A percentile compares a stretch with the other conserved stretches of the same genome.
Evolutionary conservation across 2,888 invertebrate genomes (phyloP).

Genomic region (Scaptomyza flava): DNA sequence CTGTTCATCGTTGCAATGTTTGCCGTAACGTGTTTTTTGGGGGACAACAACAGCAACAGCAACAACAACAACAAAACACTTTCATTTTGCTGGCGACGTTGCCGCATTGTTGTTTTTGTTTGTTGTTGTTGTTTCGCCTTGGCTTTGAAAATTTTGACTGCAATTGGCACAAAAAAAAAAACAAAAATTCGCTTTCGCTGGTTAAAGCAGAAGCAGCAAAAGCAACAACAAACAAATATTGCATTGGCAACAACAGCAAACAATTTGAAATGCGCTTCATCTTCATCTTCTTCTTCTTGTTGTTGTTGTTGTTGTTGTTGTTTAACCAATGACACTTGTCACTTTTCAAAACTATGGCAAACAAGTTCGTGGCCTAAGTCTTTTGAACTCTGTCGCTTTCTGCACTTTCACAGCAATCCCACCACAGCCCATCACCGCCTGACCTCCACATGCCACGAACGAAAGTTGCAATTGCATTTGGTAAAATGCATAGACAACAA

Average conservation of each 20-base stretch:
- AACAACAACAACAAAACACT: conserved; percentile 64
- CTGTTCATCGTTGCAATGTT: conserved; percentile 44
- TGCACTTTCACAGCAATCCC: conserved; percentile 54
- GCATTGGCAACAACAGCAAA: conserved; percentile 29
- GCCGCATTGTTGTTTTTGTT: conserved; percentile 18
- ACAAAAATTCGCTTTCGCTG: conserved; percentile 75
- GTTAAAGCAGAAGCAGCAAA: conserved; percentile 28
- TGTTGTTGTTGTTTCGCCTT: conserved; percentile 37
- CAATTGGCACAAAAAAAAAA: conserved; percentile 69
- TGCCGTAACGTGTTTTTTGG: conserved; percentile 59
- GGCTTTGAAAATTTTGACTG: conserved; percentile 69
- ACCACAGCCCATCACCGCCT: conserved; percentile 9
- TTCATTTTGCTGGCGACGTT: conserved; percentile 61
- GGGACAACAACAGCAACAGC: conserved; percentile 33
- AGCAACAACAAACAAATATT: conserved; percentile 14
- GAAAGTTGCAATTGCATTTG: conserved; percentile 52
- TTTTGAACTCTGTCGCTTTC: conserved; percentile 64
- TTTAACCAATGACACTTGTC: conserved; percentile 65
- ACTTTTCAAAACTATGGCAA: too few relatives aligned
- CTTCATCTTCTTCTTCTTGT: not conserved
- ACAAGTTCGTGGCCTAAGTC: conserved; percentile 75
- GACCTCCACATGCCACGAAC: conserved; percentile 45
- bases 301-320: too few relatives aligned
- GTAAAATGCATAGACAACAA: conserved; percentile 5
- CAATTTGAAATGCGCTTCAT: conserved; percentile 33